phyloP scores from a whole-genome alignment of 2,888 invertebrate species.

The Watsonalla cultraria region DNA sequence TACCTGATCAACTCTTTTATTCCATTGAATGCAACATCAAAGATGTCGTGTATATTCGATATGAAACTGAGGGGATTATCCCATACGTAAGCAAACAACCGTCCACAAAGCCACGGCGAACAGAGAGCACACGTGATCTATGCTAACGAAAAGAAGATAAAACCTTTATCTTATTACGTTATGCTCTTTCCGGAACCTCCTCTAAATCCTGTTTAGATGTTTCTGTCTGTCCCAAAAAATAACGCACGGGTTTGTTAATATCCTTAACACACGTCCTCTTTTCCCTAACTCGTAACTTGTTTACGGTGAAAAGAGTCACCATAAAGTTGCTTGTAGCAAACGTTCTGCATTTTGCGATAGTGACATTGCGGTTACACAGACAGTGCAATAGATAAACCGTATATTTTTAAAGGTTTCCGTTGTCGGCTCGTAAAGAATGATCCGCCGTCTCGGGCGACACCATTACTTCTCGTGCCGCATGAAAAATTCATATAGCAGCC shows the following conservation, averaged over 20 bases:
- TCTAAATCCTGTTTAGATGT: conserved; percentile 24
- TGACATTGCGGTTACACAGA: background rate
- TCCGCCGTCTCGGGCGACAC: conserved; percentile 65
- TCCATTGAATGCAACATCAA: conserved; percentile 43
- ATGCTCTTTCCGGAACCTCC: conserved; percentile 32
- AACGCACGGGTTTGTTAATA: background rate
- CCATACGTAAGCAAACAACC: conserved; percentile 60
- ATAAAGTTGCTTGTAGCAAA: background rate
- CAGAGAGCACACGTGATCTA: conserved; percentile 57
- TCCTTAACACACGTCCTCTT: background rate
- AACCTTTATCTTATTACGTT: conserved; percentile 74
- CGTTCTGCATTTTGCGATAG: background rate
- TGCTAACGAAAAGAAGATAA: conserved; percentile 73
- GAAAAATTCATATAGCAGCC: conserved; percentile 72
- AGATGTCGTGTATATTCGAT: conserved; percentile 46
- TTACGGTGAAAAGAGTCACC: background rate
- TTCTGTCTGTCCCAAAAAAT: conserved; percentile 12
- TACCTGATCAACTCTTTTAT: conserved; percentile 34
- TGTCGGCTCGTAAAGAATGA: conserved; percentile 77
- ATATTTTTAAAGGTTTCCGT: conserved; percentile 65
- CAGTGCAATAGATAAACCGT: conserved; percentile 42
- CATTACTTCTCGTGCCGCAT: conserved; percentile 70
- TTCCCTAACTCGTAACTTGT: background rate
- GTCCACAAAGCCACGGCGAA: conserved; percentile 50
- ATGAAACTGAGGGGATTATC: conserved; percentile 65